Evolutionary conservation across 1,140 invertebrate genomes (phyloP), one percentile per base, ranked within the genome.

Genomic region (Doryteuthis pealeii): DNA sequence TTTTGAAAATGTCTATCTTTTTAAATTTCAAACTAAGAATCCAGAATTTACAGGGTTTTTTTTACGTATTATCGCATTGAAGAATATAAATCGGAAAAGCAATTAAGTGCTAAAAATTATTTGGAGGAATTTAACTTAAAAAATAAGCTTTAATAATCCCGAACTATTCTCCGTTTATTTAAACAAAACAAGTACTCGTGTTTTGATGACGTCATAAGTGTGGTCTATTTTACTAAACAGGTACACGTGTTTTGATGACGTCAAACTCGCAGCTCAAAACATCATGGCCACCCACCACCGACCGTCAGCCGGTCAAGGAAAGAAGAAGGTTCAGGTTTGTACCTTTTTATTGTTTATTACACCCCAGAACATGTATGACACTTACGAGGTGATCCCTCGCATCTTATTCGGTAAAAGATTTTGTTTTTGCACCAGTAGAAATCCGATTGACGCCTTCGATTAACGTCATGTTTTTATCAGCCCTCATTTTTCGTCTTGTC

Each of bases 211-310:
- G 54, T 62, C 54, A 62, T n/a, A 62, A 0, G 18, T 62, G 10
- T 62, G 5, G 54, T 62, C 54, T 22, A 62, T 68, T 68, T 26
- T 32, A 68, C 66, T 68, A 68, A 68, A 68, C 6, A 68, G 4
- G 26, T 68, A 68, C 70, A 49, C 70, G 32, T 71, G 43, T 71
- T 49, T 26, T 71, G 70, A 71, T 71, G 70, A 71, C 70, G 49
- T 71, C 70, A 71, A 6, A n/a, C 28, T 22, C 43, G 40, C 40
- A 71, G 40, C 40, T 71, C 32, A 70, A 71, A 45, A 54, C 70
- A 71, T 71, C 70, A 71, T 71, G 70, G 70, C 70, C 49, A 49
- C 70, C 31, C 70, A 71, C 70, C 70, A 71, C 70, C 70, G 70
- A 43, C 40, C 40, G 28, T 71, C 70, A n/a, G 35, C 40, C 40